Base-by-base conservation (phyloP, 2,797 vertebrate genomes). In the Paedocypris micromegethes region DNA sequence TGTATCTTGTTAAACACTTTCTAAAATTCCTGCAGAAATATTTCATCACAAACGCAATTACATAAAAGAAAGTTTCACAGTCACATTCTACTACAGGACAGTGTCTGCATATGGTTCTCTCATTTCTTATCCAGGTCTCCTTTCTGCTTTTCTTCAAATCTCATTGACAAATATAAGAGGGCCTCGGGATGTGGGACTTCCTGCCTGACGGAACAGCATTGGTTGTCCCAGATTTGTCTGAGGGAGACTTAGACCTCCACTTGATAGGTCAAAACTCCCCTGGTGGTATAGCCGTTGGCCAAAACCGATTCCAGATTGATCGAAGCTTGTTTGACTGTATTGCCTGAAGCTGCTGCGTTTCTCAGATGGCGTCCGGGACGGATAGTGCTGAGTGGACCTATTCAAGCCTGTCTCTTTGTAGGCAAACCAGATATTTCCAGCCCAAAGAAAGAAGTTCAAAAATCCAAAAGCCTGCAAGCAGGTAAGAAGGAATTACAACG, bases 331-430 rank as follows among this genome's bases (percentile, higher is more conserved):
- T 80, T 96, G 90, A 8, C 82, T 91, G 83, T 89, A 88, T 65
- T 91, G 88, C 58, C 87, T 90, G 80, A 93, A 94, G 80, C 91
- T 86, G 0, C 91, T 76, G 7, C 92, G 93, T 84, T 96, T 99
- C 82, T 93, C 92, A 78, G 93, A 92, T 9, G 90, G 80, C 4
- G 80, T 87, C 73, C 95, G 92, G 0, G 88, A 88, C 2, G 94
- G 71, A 60, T 96, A 92, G 52, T 93, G 85, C 80, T 94, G 93
- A 72, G 91, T 89, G 0, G 93, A 93, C 80, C 96, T 94, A 75
- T 98, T 95, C 93, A 97, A 96, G 66, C 95, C 93, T 0, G 96
- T 99, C 86, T 99, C 97, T 86, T 98, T 98, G 85, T 97, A 97
- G 79, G 97, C 96, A 86, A 99, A 99, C 97, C 97, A 99, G 82